A percentile compares a stretch with the other conserved stretches of the same genome.
Evolutionary conservation across 2,888 invertebrate species (phyloP).

Genomic region (Trichopoda pennipes): DNA sequence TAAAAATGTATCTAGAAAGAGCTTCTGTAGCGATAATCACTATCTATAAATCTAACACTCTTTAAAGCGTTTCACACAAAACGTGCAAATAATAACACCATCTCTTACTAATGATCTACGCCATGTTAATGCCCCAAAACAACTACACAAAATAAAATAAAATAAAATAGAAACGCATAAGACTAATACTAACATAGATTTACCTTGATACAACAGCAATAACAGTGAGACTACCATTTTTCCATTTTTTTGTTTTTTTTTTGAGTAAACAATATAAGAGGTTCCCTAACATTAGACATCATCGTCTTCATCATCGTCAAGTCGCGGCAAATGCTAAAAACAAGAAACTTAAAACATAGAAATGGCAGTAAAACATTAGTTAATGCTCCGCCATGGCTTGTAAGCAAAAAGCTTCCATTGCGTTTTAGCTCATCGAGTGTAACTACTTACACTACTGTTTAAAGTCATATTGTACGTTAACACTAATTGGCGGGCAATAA

Average conservation of each 20-base stretch:
- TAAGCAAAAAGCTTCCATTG: constrained; percentile 48
- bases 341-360: constrained; percentile 15
- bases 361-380: constrained; percentile 53
- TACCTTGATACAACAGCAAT: constrained; percentile 20
- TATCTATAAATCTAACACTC: constrained; percentile 62
- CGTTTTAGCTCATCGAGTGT: constrained; percentile 64
- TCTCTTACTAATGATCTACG: constrained; percentile 78
- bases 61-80: constrained; percentile 75
- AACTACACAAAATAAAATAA: constrained; percentile 14
- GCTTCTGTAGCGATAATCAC: constrained; percentile 55
- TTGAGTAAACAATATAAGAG: constrained; percentile 42
- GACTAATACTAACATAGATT: constrained; percentile 38
- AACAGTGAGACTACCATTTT: constrained; percentile 29
- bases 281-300: constrained; percentile 64
- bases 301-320: constrained; percentile 56
- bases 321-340: constrained; percentile 43
- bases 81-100: constrained; percentile 80
- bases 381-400: constrained; percentile 42
- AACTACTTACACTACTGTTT: constrained; percentile 75
- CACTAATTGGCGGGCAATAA: constrained; percentile 68
- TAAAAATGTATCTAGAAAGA: background rate
- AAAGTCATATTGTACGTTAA: constrained; percentile 62
- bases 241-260: constrained; percentile 21
- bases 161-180: constrained; percentile 59
- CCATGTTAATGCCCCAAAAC: constrained; percentile 66